These are phyloP conservation scores for Teleogryllus oceanicus DNA, from an alignment of 2,888 invertebrate genomes.

Conservation along the genomic window DNA sequence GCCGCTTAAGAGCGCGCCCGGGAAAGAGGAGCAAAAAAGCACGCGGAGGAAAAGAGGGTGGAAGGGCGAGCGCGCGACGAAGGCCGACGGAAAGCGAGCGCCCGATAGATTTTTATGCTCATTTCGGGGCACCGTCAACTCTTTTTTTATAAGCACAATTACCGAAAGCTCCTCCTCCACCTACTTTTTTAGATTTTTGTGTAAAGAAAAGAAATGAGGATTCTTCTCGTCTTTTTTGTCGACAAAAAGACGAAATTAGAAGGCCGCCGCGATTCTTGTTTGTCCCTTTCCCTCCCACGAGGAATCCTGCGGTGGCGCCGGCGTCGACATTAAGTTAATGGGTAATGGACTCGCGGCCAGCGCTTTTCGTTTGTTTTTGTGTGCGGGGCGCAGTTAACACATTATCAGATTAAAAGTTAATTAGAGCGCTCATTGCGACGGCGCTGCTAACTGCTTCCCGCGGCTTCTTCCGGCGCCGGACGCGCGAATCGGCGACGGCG, in stretches of 20 bases:
- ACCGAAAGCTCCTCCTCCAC: slow-evolving; percentile 9
- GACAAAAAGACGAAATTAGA: not conserved
- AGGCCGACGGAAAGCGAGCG: slow-evolving; percentile 1
- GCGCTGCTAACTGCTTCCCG: slow-evolving; percentile 18
- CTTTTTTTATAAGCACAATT: slow-evolving; percentile 18
- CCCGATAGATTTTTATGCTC: slow-evolving; percentile 10
- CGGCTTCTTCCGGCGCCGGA: not conserved
- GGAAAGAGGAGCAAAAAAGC: not conserved
- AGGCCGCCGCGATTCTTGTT: slow-evolving; percentile 7
- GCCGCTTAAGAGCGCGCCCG: slow-evolving; percentile 3
- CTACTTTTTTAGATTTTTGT: not conserved
- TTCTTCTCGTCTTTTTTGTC: not conserved
- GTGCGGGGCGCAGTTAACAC: not conserved
- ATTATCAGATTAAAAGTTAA: slow-evolving; percentile 18
- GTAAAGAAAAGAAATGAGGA: slow-evolving; percentile 10
- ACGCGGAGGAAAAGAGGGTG: not conserved
- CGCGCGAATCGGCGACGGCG: slow-evolving; percentile 1
- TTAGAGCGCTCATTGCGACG: slow-evolving; percentile 18
- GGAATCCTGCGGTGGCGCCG: slow-evolving; percentile 7
- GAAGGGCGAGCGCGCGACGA: not conserved
- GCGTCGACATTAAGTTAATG: slow-evolving; percentile 18
- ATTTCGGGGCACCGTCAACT: slow-evolving; percentile 18
- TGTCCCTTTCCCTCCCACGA: not conserved
- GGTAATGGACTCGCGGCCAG: slow-evolving; percentile 18
- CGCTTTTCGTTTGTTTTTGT: slow-evolving; percentile 18